These are phyloP conservation scores for Lingula anatina DNA, from an alignment of 2,888 invertebrate species.

Conservation along the genomic window DNA sequence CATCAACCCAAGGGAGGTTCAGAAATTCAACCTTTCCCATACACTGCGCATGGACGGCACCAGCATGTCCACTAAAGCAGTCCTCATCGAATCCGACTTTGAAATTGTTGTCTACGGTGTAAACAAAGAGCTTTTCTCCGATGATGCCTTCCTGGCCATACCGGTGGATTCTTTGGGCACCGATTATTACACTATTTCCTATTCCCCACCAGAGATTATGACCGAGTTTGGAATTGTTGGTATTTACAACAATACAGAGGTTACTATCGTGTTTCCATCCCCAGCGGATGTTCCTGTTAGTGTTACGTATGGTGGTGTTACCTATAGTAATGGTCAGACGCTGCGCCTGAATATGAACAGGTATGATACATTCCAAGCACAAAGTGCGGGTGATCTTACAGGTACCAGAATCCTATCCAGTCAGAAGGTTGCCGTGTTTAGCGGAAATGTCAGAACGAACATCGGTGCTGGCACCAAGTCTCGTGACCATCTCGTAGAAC, in stretches of 20 bases:
- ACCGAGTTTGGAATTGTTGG: not conserved
- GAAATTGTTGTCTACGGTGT: not conserved
- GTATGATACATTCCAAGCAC: conserved; percentile 7
- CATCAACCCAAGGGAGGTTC: not conserved
- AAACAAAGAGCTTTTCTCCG: not conserved
- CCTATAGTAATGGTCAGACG: not conserved
- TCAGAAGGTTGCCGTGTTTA: conserved; percentile 14
- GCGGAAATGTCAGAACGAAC: conserved; percentile 13
- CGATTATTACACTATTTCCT: not conserved
- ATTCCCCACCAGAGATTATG: not conserved
- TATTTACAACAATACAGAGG: not conserved
- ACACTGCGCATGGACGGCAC: not conserved
- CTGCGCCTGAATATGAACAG: not conserved
- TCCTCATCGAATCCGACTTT: not conserved
- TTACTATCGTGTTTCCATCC: not conserved
- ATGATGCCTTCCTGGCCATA: not conserved
- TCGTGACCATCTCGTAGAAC: conserved; percentile 19
- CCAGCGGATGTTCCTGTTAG: not conserved
- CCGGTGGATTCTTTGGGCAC: not conserved
- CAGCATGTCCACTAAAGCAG: not conserved
- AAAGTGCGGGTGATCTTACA: conserved; percentile 11
- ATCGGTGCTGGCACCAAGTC: conserved; percentile 6
- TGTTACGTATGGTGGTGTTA: not conserved
- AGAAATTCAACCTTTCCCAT: not conserved
- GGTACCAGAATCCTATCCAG: conserved; percentile 11